phyloP scores from a whole-genome alignment of 1,140 invertebrate species.

The Euwallacea fornicatus region DNA sequence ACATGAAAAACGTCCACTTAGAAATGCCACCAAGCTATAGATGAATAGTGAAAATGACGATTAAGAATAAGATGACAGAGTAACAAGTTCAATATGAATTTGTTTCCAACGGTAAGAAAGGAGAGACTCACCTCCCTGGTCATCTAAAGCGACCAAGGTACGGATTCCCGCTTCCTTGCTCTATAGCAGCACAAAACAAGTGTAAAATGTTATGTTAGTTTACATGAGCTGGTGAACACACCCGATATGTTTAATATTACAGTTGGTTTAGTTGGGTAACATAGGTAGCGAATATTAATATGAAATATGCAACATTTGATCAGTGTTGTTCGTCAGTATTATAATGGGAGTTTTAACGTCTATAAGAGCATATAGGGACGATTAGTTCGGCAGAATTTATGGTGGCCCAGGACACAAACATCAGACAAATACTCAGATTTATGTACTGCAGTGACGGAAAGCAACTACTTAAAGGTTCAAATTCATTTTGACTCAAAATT shows the following conservation, averaged over 20 bases:
- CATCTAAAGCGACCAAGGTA: conserved; percentile 97
- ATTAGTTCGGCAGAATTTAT: no score
- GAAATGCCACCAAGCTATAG: no score
- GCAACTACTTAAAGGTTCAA: no score
- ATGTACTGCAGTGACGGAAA: no score
- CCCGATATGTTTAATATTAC: conserved; percentile 31
- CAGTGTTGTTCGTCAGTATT: conserved; percentile 3
- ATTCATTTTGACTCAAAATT: no score
- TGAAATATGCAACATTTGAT: background rate
- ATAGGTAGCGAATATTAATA: background rate
- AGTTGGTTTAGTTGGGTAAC: background rate
- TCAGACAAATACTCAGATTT: no score
- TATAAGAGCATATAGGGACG: no score
- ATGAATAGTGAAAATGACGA: conserved; percentile 23
- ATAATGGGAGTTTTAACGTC: background rate
- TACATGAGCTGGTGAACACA: conserved; percentile 43
- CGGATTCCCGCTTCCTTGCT: conserved; percentile 99
- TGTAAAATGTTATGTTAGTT: conserved; percentile 59
- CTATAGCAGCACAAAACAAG: conserved; percentile 79
- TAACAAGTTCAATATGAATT: conserved; percentile 18
- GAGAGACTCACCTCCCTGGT: conserved; percentile 95
- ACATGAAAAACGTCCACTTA: no score
- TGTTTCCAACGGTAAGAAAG: conserved; percentile 22
- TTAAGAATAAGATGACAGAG: conserved; percentile 24
- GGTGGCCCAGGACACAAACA: no score